phyloP scores from a whole-genome alignment of 2,888 invertebrate genomes.

The Ommatoiulus sabulosus region DNA sequence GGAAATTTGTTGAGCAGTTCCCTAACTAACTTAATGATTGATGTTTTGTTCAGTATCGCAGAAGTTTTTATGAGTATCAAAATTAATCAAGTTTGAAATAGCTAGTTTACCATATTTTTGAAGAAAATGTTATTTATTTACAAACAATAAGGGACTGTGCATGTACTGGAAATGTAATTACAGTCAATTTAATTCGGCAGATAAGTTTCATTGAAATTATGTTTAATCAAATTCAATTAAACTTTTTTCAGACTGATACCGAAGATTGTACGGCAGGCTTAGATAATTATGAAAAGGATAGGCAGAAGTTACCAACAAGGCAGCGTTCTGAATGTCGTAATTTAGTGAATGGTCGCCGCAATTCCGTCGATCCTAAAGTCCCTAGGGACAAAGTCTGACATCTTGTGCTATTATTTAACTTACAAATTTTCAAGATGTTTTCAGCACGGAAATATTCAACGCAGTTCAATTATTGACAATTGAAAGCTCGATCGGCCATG shows the following conservation, averaged over 20 bases:
- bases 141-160: too few relatives aligned
- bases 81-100: too few relatives aligned
- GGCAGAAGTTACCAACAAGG: conserved; percentile 57
- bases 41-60: too few relatives aligned
- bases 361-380: conserved; percentile 56
- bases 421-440: conserved; percentile 41
- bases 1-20: too few relatives aligned
- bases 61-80: too few relatives aligned
- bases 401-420: conserved; percentile 51
- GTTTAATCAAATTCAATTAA: background rate
- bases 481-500: conserved; percentile 39
- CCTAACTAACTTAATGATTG: too few relatives aligned
- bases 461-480: conserved; percentile 44
- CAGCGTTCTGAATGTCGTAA: conserved; percentile 58
- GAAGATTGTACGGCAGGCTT: conserved; percentile 58
- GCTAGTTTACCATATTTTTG: too few relatives aligned
- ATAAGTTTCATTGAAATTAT: background rate
- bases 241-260: conserved; percentile 59
- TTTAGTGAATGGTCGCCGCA: conserved; percentile 58
- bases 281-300: conserved; percentile 58
- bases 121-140: too few relatives aligned
- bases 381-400: conserved; percentile 59
- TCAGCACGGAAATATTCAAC: conserved; percentile 42
- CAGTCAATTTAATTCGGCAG: too few relatives aligned
- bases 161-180: too few relatives aligned